Evolutionary conservation across 2,888 invertebrate species (phyloP), one percentile per base, ranked within the genome.

Genomic region (Abscondita cerata): DNA sequence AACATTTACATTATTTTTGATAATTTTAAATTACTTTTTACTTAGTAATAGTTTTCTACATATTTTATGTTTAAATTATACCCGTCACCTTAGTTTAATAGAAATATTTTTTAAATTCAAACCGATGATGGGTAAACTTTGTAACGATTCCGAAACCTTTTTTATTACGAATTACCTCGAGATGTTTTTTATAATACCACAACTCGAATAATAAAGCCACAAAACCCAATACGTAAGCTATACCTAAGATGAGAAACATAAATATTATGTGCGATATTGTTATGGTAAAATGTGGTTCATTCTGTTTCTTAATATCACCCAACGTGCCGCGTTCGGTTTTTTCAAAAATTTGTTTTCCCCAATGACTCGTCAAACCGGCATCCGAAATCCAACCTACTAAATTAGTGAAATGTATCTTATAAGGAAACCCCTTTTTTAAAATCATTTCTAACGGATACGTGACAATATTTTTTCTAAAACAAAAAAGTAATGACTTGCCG

Each of bases 341-440:
- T 1, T 52, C 9, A 36, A 69, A 64, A 44, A 70, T 69, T 36
- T 67, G 64, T 19, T 66, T 57, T 40, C 67, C 64, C 68, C 75
- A 72, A 62, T 70, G 66, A 6, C 53, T 16, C 1, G 72, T 62
- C 6, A 76, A 57, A 8, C 76, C 79, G 16, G 71, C 71, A 2
- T 72, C 70, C 12, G 69, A 67, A 1, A 77, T 70, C 36, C 73
- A 62, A 33, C 70, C 63, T 6, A 78, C 68, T 36, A 75, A 59
- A 2, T 57, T 38, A 50, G 75, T 71, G 44, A 79, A 72, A 40
- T 64, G 48, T 3, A 70, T 56, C 12, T 68, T 69, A n/a, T 77
- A 68, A 15, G 75, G 76, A 67, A 77, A 78, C 2, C 78, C 78
- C 66, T 77, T 77, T 12, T 72, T 68, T 68, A 76, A 72, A n/a